Evolutionary conservation across 2,888 invertebrate genomes (phyloP).

Genomic region (Trissonchulus sp.): DNA sequence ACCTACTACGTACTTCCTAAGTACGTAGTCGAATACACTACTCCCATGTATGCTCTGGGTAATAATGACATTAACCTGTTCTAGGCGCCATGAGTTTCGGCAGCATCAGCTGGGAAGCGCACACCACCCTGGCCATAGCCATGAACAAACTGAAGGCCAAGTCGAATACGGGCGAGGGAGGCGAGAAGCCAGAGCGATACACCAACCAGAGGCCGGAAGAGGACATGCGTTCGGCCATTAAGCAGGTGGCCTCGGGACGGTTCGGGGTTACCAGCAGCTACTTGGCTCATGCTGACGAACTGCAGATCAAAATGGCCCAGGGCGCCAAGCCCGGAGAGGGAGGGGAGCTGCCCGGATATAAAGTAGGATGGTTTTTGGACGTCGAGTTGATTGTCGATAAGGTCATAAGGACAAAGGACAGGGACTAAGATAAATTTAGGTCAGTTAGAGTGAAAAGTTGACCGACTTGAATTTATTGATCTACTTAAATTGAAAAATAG

Average conservation of each 20-base stretch:
- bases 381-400: too few species aligned
- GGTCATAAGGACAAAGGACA: constrained; percentile 9
- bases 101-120: constrained; percentile 91
- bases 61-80: too few species aligned
- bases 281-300: constrained; percentile 90
- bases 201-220: constrained; percentile 70
- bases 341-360: constrained; percentile 84
- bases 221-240: constrained; percentile 86
- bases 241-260: constrained; percentile 95
- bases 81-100: constrained; percentile 90
- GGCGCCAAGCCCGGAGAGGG: constrained; percentile 99
- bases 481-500: too few species aligned
- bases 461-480: background rate
- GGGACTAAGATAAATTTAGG: too few species aligned
- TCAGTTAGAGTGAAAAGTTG: constrained; percentile 9
- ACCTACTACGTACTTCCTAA: too few species aligned
- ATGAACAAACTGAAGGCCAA: constrained; percentile 97
- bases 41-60: too few species aligned
- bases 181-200: constrained; percentile 65
- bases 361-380: too few species aligned
- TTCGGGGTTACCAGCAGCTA: constrained; percentile 98
- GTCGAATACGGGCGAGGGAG: constrained; percentile 98
- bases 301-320: constrained; percentile 99
- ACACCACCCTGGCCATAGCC: constrained; percentile 84
- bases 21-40: too few species aligned